Evolutionary conservation across 1,140 invertebrate species (phyloP).

Genomic region (Liolophura sinensis): DNA sequence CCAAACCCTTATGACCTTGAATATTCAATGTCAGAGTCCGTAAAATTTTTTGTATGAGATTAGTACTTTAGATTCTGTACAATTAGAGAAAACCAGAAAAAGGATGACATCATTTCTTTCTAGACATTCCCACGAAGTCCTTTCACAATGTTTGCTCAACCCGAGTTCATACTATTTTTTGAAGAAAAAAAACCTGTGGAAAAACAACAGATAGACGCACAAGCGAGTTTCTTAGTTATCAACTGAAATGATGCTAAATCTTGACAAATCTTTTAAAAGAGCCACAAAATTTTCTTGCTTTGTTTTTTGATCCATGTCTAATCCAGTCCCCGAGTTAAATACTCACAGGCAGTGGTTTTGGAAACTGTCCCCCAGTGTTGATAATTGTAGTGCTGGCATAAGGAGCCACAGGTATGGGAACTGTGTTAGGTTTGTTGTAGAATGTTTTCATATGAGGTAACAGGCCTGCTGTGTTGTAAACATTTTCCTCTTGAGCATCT

Average conservation of each 20-base stretch:
- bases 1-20: neutral
- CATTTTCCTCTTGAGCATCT: constrained; percentile 21
- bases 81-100: neutral
- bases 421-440: constrained; percentile 67
- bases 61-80: neutral
- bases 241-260: too few species aligned
- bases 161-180: too few species aligned
- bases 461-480: constrained; percentile 40
- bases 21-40: neutral
- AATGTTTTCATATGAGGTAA: constrained; percentile 71
- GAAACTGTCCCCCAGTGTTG: constrained; percentile 28
- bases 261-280: too few species aligned
- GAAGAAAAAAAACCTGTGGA: neutral
- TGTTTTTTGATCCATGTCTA: too few species aligned
- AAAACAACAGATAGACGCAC: neutral
- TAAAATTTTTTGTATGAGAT: neutral
- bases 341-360: too few species aligned
- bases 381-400: constrained; percentile 82
- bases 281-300: too few species aligned
- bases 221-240: neutral
- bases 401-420: constrained; percentile 67
- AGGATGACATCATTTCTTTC: neutral
- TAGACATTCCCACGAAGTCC: neutral
- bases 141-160: too few species aligned
- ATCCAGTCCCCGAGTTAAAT: too few species aligned